These are phyloP conservation scores for Drosophila cyrtoloma DNA, from an alignment of 2,888 invertebrate genomes.

Conservation along the genomic window DNA sequence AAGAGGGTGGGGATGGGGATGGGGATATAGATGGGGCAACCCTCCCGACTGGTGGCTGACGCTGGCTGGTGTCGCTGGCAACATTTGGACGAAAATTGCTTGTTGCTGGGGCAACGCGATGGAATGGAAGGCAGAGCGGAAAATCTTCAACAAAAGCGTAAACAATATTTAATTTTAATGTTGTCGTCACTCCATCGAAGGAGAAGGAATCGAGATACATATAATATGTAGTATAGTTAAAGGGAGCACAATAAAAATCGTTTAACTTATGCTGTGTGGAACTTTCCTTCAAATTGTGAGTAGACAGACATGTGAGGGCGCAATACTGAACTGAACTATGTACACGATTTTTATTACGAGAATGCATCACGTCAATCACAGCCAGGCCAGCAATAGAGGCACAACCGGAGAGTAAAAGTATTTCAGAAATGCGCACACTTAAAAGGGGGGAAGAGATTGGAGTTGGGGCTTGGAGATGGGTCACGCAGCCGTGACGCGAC, in stretches of 20 bases:
- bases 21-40: not conserved
- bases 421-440: constrained; percentile 42
- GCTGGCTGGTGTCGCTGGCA: constrained; percentile 44
- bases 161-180: constrained; percentile 78
- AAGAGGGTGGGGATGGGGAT: constrained; percentile 1
- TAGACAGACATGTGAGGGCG: constrained; percentile 9
- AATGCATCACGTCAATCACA: constrained; percentile 58
- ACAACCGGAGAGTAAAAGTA: constrained; percentile 44
- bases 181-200: constrained; percentile 56
- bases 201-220: constrained; percentile 4
- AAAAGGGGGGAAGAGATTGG: not conserved
- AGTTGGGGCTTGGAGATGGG: constrained; percentile 7
- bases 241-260: constrained; percentile 34
- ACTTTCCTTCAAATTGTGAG: constrained; percentile 27
- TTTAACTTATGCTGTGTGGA: constrained; percentile 64
- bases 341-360: constrained; percentile 44
- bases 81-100: constrained; percentile 61
- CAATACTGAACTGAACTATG: constrained; percentile 21
- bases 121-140: constrained; percentile 56
- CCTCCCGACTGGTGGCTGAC: constrained; percentile 17
- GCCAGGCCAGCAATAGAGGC: constrained; percentile 28
- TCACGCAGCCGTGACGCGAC: constrained; percentile 49
- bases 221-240: not conserved
- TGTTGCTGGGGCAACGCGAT: constrained; percentile 62
- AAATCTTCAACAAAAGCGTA: constrained; percentile 63